Conservation (phyloP, 1,140 invertebrate species). For the Drosophila ficusphila region DNA sequence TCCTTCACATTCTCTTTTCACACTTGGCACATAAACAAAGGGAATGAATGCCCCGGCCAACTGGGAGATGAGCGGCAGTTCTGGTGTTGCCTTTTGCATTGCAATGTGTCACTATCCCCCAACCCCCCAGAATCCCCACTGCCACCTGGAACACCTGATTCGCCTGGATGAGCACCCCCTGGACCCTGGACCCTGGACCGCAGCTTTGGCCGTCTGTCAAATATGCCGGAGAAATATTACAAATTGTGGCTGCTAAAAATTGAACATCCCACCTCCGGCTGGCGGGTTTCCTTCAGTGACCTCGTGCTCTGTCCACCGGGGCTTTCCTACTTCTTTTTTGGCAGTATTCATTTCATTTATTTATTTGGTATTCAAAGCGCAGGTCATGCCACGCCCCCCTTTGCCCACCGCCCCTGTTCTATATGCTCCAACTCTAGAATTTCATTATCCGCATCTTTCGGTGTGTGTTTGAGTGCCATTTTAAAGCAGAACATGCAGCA, state of each 20-base stretch:
- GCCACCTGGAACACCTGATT: not conserved
- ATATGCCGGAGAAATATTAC: conserved; percentile 80
- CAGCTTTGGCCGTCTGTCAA: conserved; percentile 81
- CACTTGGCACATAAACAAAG: conserved; percentile 70
- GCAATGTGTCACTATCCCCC: conserved; percentile 52
- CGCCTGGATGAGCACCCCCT: too few species aligned
- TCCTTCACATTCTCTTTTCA: conserved; percentile 77
- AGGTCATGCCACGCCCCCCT: conserved; percentile 36
- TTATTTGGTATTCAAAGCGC: conserved; percentile 81
- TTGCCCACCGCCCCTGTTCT: conserved; percentile 9
- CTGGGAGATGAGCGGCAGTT: conserved; percentile 26
- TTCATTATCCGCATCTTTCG: conserved; percentile 66
- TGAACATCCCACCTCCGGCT: conserved; percentile 53
- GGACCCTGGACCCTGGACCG: conserved; percentile 37
- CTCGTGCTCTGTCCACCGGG: conserved; percentile 38
- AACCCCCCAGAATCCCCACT: not conserved
- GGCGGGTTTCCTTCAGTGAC: conserved; percentile 16
- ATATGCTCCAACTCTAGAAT: conserved; percentile 50
- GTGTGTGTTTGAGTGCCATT: conserved; percentile 45
- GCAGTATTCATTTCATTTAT: conserved; percentile 77
- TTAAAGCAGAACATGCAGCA: conserved; percentile 52
- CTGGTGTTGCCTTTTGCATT: conserved; percentile 56
- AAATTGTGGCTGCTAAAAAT: conserved; percentile 82
- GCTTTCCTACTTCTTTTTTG: conserved; percentile 9
- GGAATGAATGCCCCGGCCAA: conserved; percentile 46